Evolutionary conservation across 2,113 vertebrate species (phyloP), one percentile per base, ranked within the genome.

Genomic region (Shinisaurus crocodilurus): DNA sequence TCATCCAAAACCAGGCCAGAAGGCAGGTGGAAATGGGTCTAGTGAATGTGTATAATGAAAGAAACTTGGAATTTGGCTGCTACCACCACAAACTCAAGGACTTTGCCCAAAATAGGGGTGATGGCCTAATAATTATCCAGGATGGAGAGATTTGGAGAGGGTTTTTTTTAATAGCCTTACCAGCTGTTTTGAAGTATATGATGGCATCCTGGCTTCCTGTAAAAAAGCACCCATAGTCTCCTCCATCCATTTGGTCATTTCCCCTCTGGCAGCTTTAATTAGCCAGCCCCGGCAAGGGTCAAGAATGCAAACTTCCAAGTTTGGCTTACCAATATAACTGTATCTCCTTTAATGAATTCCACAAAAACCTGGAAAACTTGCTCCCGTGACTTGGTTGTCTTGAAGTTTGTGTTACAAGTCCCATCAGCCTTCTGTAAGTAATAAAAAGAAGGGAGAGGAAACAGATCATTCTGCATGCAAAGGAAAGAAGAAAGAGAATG

Each of bases 371-470:
- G 96, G 29, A 97, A 97, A 96, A 99, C 98, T 92, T 99, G 98
- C 85, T 98, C 98, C 93, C 96, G 96, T 82, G 97, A 98, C 83
- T 98, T 97, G 0, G 99, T 99, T 87, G 98, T 99, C 97, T 99
- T 99, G 97, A 99, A 99, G 97, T 98, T 98, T 4, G 99, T 99
- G 89, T 97, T 98, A 95, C 99, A 99, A 0, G 98, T 98, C 72
- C 98, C 98, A 32, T 99, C 99, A 0, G 97, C 97, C 97, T 98
- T 99, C 99, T 99, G 94, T 82, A 95, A 88, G 92, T 94, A 92
- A 86, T 83, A 79, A 6, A 0, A 92, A 92, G 23, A 0, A 92
- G 18, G 89, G 3, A 93, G 12, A 91, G 37, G 80, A 69, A 67
- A n/a, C 0, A 0, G 77, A 86, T 93, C 81, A 85, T 74, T 82